phyloP scores from a whole-genome alignment of 2,797 vertebrate species.

The Echiichthys vipera region DNA sequence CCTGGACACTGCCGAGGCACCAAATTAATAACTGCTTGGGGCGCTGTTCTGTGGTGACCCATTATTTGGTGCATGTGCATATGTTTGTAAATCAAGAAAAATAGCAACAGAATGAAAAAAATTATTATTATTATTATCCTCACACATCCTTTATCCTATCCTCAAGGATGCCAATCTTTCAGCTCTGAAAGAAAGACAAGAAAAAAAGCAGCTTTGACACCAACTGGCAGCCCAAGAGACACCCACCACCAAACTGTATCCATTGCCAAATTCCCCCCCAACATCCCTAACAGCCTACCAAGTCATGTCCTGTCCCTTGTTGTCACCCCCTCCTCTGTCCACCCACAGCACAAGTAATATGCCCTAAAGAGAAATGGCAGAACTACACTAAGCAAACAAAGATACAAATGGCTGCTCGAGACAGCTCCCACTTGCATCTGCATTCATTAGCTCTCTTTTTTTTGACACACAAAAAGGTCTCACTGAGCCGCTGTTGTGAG shows the following conservation, averaged over 20 bases:
- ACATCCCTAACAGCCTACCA: conserved; percentile 21
- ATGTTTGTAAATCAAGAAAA: too few relatives aligned
- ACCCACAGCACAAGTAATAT: conserved; percentile 38
- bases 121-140: not conserved
- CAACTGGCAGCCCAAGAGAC: conserved; percentile 10
- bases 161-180: conserved; percentile 20
- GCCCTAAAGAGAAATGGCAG: conserved; percentile 55
- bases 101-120: too few relatives aligned
- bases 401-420: conserved; percentile 67
- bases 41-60: too few relatives aligned
- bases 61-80: too few relatives aligned
- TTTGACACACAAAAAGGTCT: conserved; percentile 50
- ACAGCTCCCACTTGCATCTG: conserved; percentile 57
- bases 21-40: too few relatives aligned
- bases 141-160: conserved; percentile 4
- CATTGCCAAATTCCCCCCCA: conserved; percentile 19
- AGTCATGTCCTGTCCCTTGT: conserved; percentile 47
- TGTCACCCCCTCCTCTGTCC: conserved; percentile 33
- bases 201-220: conserved; percentile 12
- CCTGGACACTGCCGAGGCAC: too few relatives aligned
- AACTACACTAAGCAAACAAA: conserved; percentile 59
- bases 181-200: conserved; percentile 16
- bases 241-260: not conserved
- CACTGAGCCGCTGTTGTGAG: conserved; percentile 27
- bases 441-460: conserved; percentile 70